Evolutionary conservation across 64 coral and sea anemone genomes (phyloP).

Genomic region (Pocillopora damicornis): DNA sequence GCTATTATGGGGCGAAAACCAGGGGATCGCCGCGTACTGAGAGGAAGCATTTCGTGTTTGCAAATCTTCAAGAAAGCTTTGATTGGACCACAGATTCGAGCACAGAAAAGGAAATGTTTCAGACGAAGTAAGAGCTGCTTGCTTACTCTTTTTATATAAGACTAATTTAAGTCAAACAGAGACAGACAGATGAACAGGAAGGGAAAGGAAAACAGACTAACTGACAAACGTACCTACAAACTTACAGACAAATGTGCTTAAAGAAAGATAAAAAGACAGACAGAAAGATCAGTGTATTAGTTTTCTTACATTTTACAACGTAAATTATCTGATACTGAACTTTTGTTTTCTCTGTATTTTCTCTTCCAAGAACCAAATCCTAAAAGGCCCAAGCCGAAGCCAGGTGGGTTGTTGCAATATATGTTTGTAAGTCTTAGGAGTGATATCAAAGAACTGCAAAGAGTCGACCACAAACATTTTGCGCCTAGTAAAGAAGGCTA

Average conservation of each 20-base stretch:
- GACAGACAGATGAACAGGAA: not conserved
- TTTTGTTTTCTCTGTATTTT: not conserved
- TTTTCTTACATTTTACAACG: not conserved
- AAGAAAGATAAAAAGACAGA: not conserved
- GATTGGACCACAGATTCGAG: conserved; percentile 48
- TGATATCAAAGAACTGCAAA: too few species aligned
- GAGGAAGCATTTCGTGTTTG: conserved; percentile 52
- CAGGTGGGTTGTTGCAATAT: not conserved
- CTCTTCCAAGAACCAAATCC: not conserved
- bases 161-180: not conserved
- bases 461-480: too few species aligned
- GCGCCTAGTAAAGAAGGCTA: too few species aligned
- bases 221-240: too few species aligned
- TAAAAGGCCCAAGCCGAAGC: conserved; percentile 2
- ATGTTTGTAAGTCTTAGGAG: not conserved
- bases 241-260: not conserved
- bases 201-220: not conserved
- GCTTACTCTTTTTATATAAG: not conserved
- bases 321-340: not conserved
- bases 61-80: conserved; percentile 56
- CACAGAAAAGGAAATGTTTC: conserved; percentile 46
- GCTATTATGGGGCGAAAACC: conserved; percentile 47
- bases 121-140: conserved; percentile 38
- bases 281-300: not conserved
- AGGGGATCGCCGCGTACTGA: conserved; percentile 27